A percentile compares a stretch with the other conserved stretches of the same genome.
Evolutionary conservation across 2,113 vertebrate species (phyloP).

Genomic region (Bufo gargarizans): DNA sequence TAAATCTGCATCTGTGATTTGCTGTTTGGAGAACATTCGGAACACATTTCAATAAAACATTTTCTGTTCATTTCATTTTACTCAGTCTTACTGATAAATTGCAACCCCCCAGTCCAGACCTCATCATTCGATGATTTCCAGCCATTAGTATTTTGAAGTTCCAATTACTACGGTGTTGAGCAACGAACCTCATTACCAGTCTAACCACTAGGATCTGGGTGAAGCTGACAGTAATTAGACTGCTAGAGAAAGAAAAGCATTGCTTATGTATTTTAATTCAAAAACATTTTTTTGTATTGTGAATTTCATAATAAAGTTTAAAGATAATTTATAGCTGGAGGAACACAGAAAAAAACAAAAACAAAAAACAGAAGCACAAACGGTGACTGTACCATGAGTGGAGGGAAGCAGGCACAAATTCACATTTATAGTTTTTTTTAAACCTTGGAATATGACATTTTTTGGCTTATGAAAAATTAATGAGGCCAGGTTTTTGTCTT

Average conservation of each 20-base stretch:
- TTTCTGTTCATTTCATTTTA: neutral
- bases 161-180: conserved; percentile 70
- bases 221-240: conserved; percentile 62
- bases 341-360: conserved; percentile 14
- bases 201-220: conserved; percentile 62
- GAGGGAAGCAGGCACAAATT: neutral
- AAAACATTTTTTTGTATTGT: conserved; percentile 54
- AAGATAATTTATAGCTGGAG: conserved; percentile 64
- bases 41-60: conserved; percentile 50
- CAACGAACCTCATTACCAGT: conserved; percentile 65
- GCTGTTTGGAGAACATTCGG: neutral
- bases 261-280: conserved; percentile 59
- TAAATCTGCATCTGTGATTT: neutral
- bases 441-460: conserved; percentile 58
- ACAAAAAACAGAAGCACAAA: neutral
- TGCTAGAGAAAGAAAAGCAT: conserved; percentile 39
- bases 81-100: conserved; percentile 13
- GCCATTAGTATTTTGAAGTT: conserved; percentile 67
- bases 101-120: conserved; percentile 17
- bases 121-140: conserved; percentile 41
- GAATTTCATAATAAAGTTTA: conserved; percentile 53
- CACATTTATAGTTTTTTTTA: neutral
- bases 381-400: neutral
- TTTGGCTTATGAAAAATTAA: conserved; percentile 64
- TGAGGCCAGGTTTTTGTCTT: conserved; percentile 59